These are phyloP conservation scores for Alentia gelatinosa DNA, from an alignment of 2,888 invertebrate genomes.

Conservation along the genomic window DNA sequence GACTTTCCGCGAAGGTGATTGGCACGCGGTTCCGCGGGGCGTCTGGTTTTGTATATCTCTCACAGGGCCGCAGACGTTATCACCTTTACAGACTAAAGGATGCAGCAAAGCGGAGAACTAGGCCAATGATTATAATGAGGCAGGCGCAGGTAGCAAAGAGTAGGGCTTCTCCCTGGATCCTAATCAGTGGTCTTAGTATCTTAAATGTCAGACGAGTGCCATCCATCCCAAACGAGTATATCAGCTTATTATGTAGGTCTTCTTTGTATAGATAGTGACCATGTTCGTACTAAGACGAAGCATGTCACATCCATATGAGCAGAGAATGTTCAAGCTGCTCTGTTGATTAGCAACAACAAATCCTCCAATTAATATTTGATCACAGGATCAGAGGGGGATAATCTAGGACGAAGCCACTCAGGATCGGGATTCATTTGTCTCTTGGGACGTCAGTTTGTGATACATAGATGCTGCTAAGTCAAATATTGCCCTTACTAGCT, in stretches of 20 bases:
- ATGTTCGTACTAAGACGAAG: no score
- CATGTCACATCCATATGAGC: no score
- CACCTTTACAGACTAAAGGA: background rate
- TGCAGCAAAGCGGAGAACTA: background rate
- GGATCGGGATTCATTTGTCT: background rate
- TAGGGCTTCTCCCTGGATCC: no score
- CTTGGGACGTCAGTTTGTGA: background rate
- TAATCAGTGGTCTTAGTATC: no score
- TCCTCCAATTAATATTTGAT: background rate
- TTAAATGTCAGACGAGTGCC: no score
- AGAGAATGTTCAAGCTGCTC: no score
- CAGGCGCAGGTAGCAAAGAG: background rate
- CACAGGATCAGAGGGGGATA: background rate
- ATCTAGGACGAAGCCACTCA: background rate
- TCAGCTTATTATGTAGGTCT: no score
- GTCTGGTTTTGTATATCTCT: background rate
- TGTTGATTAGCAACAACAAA: no score
- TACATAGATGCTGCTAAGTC: constrained; percentile 20
- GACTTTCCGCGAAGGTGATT: background rate
- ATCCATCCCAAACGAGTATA: no score
- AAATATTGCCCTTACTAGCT: constrained; percentile 9
- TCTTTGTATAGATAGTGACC: no score
- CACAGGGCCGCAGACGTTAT: background rate
- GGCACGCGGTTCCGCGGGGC: background rate
- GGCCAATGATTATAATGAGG: background rate